Base-by-base conservation (phyloP, 1,140 invertebrate species). In the Elymnias hypermnestra region DNA sequence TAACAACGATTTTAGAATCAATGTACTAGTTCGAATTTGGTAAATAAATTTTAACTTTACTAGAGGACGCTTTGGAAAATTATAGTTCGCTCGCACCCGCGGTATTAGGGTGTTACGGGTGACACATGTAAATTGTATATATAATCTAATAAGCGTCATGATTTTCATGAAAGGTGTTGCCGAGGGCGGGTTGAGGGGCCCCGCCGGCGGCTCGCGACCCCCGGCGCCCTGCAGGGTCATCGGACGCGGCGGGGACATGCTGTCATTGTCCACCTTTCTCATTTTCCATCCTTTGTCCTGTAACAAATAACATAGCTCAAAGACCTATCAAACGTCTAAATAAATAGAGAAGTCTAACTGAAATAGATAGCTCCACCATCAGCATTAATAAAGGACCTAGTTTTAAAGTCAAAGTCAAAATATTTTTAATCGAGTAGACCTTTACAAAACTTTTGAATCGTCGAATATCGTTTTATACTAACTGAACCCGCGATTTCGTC, bases 261-360 rank as follows among this genome's bases (percentile, higher is more conserved):
- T 78, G 77, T 84, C 81, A 84, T 84, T 84, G 77, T 63, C 63
- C 63, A 61, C 61, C 57, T 70, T 63, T 68, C 43, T 67, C 81
- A 84, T 84, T 75, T 78, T 84, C 77, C 81, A 84, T 84, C 63
- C 53, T 78, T 63, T 68, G 56, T 70, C 63, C 81, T 84, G 74
- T 21, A 84, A 82, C 72, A 83, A 81, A 47, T 42, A 25, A 52
- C 7, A 25, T 46, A 38, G 18, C 3, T 43, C 29, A 31, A 13
- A 41, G 29, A 41, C 9, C 9, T 10, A 19, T n/a, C 4, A 29
- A 9, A 29, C 14, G 9, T 5, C 25, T 29, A 18, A 15, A 26
- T 18, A 15, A 3, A 5, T 10, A 15, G 6, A n/a, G 14, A 17
- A 39, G 9, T 39, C 8, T 17, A n/a, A 4, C 18, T 13, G 4